Percentiles rank a stretch among this genome's conserved stretches.
Conservation (phyloP, 1,140 invertebrate genomes). For the Drosophila subpulchrella region DNA sequence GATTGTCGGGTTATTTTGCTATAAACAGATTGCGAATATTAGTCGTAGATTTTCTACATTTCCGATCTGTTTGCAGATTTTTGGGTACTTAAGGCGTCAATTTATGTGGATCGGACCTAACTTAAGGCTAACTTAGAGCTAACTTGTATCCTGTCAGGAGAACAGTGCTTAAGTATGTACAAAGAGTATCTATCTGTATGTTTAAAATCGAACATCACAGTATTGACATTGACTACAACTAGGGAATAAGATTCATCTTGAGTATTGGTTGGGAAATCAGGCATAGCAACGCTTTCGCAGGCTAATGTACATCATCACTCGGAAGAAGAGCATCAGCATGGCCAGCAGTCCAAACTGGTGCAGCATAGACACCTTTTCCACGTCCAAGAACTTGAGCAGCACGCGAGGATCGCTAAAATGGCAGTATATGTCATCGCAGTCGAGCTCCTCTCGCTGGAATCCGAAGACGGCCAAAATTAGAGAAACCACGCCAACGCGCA, state of each 20-base stretch:
- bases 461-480: constrained; percentile 87
- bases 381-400: constrained; percentile 86
- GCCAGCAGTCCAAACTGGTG: constrained; percentile 86
- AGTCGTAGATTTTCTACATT: too few species aligned
- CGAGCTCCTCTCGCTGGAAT: constrained; percentile 86
- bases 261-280: constrained; percentile 66
- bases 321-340: constrained; percentile 85
- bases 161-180: constrained; percentile 27
- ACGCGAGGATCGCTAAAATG: constrained; percentile 87
- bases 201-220: constrained; percentile 71
- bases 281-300: constrained; percentile 86
- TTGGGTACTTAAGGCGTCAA: not conserved
- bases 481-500: constrained; percentile 87
- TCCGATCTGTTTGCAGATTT: not conserved
- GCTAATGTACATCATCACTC: constrained; percentile 86
- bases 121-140: constrained; percentile 14
- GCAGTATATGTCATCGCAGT: constrained; percentile 87
- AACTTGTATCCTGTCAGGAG: constrained; percentile 2
- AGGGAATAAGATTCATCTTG: constrained; percentile 36
- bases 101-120: not conserved
- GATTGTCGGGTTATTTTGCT: not conserved
- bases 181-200: constrained; percentile 39
- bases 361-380: constrained; percentile 86
- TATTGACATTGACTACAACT: constrained; percentile 60
- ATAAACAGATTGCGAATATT: too few species aligned